A percentile compares a stretch with the other conserved stretches of the same genome.
Conservation (phyloP, 2,888 invertebrate species). For the Leptinotarsa haldemani region DNA sequence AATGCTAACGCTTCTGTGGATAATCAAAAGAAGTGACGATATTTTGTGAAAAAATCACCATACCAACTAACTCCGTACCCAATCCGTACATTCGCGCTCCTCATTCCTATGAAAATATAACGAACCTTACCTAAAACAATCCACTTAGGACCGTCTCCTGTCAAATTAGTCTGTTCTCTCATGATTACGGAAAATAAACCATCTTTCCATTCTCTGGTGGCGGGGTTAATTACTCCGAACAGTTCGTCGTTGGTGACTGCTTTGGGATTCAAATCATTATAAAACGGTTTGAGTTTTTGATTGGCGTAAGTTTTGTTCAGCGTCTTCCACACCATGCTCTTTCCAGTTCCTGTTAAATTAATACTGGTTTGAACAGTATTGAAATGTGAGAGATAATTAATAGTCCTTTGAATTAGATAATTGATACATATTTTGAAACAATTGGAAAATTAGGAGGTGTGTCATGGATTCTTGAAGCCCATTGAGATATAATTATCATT, state of each 20-base stretch:
- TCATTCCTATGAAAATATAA: conserved; percentile 1
- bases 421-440: no score
- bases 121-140: conserved; percentile 66
- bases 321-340: conserved; percentile 93
- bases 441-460: no score
- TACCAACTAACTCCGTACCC: background rate
- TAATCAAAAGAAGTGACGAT: background rate
- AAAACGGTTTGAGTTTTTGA: conserved; percentile 83
- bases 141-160: conserved; percentile 91
- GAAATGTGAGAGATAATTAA: no score
- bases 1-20: background rate
- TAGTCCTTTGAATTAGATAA: no score
- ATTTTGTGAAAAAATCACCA: background rate
- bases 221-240: conserved; percentile 93
- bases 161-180: conserved; percentile 92
- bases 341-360: conserved; percentile 83
- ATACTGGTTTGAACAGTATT: background rate
- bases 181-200: conserved; percentile 88
- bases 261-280: conserved; percentile 94
- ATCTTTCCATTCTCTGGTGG: conserved; percentile 78
- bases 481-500: no score
- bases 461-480: no score
- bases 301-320: conserved; percentile 85
- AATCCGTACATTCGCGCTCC: background rate
- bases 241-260: conserved; percentile 96